Evolutionary conservation across 2,113 vertebrate species (phyloP).

Genomic region (Coturnix japonica): DNA sequence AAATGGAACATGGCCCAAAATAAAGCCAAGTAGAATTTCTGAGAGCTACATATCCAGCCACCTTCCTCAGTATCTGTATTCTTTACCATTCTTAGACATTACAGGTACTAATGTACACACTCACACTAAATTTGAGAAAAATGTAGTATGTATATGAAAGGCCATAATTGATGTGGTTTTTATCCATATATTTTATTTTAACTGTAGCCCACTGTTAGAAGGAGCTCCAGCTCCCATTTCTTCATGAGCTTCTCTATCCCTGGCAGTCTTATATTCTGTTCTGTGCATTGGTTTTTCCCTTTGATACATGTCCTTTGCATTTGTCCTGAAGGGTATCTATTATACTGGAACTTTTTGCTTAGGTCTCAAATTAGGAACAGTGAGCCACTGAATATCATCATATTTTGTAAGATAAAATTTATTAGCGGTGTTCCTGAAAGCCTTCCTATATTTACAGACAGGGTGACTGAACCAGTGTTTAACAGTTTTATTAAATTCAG

Average conservation of each 20-base stretch:
- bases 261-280: background rate
- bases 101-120: background rate
- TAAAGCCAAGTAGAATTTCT: background rate
- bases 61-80: background rate
- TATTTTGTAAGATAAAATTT: background rate
- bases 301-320: rapidly evolving
- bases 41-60: background rate
- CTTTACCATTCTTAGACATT: background rate
- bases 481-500: slow-evolving; percentile 43
- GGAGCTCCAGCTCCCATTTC: background rate
- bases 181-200: background rate
- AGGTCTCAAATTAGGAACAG: background rate
- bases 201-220: no score
- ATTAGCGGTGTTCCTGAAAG: background rate
- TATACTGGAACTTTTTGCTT: background rate
- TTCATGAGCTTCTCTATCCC: background rate
- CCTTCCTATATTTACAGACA: background rate
- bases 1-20: background rate
- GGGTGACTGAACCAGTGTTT: background rate
- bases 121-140: background rate
- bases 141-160: background rate
- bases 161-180: background rate
- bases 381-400: background rate
- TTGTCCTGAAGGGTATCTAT: background rate
- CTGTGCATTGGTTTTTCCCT: background rate